Base-by-base conservation (phyloP, 2,113 vertebrate genomes). In the Theristicus caerulescens region DNA sequence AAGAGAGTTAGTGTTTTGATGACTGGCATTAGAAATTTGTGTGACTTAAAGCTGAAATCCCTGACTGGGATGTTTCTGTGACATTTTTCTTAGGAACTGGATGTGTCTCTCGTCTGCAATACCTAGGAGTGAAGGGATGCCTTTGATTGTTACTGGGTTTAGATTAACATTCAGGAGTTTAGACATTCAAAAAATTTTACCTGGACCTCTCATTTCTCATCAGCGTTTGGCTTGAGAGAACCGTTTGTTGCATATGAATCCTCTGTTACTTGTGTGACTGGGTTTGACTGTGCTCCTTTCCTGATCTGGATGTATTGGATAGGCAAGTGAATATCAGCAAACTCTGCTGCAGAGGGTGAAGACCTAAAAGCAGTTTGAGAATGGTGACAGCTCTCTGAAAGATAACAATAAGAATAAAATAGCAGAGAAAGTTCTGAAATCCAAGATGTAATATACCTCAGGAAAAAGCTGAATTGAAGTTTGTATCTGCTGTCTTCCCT, bases 241-340 rank as follows among this genome's bases (percentile, higher is more conserved):
- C 29, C 2, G 3, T 18, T 32, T 31, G 20, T 72, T 40, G 13
- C 11, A 10, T 42, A 14, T 11, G 36, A 18, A 38, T 55, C 5
- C 22, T 52, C 58, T 49, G 0, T 24, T 26, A 12, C 46, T 29
- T 1, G 0, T 38, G 24, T 67, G 32, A 2, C 24, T 8, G 49
- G 11, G 1, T 71, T 20, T 54, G 51, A 17, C 54, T 57, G 15
- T 24, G 57, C 10, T 72, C 44, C 4, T 0, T 34, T 13, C 47
- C 80, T n/a, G 27, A 26, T 29, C 31, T 26, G 42, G 34, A 5
- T 29, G 34, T 55, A 7, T 27, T 16, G 34, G 4, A 21, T 0
- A 38, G 54, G 55, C 22, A 34, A 32, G 17, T 7, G 52, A 88
- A 6, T 9, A 36, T 16, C 31, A 49, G 51, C n/a, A 32, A 47